phyloP scores from a whole-genome alignment of 2,113 vertebrate species.

The Cyprinus carpio region DNA sequence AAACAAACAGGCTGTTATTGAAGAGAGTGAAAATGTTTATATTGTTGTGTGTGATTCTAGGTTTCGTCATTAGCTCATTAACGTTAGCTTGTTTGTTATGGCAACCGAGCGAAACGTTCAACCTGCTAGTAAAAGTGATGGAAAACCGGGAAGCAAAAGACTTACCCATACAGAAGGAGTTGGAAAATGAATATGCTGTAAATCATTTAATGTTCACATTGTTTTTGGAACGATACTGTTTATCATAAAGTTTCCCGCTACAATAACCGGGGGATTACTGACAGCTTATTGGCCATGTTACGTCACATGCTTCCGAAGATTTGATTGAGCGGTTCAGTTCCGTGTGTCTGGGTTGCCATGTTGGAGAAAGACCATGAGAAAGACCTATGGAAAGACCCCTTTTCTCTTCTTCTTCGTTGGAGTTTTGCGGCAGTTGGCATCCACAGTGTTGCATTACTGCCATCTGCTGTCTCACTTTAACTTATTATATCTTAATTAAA shows the following conservation, averaged over 20 bases:
- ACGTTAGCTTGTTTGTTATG: neutral
- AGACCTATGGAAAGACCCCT: too few species aligned
- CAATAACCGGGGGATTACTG: conserved; percentile 23
- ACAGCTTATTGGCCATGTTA: conserved; percentile 48
- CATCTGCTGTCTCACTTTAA: too few species aligned
- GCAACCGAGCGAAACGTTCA: neutral
- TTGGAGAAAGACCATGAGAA: conserved; percentile 7
- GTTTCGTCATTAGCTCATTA: conserved; percentile 1
- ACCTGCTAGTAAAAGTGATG: too few species aligned
- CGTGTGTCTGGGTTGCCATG: conserved; percentile 21
- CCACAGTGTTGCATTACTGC: too few species aligned
- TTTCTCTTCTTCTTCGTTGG: too few species aligned
- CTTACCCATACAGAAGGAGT: neutral
- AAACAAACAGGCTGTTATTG: neutral
- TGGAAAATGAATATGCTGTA: neutral
- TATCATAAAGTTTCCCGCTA: conserved; percentile 54
- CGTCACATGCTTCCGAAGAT: neutral
- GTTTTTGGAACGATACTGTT: neutral
- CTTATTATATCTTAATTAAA: too few species aligned
- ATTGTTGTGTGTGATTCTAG: neutral
- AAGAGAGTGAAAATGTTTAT: neutral
- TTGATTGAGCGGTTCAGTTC: conserved; percentile 16
- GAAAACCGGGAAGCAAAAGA: neutral
- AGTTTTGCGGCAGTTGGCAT: too few species aligned
- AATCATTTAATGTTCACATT: conserved; percentile 5